Evolutionary conservation across 2,888 invertebrate genomes (phyloP), one percentile per base, ranked within the genome.

Genomic region (Ypsolopha scabrella): DNA sequence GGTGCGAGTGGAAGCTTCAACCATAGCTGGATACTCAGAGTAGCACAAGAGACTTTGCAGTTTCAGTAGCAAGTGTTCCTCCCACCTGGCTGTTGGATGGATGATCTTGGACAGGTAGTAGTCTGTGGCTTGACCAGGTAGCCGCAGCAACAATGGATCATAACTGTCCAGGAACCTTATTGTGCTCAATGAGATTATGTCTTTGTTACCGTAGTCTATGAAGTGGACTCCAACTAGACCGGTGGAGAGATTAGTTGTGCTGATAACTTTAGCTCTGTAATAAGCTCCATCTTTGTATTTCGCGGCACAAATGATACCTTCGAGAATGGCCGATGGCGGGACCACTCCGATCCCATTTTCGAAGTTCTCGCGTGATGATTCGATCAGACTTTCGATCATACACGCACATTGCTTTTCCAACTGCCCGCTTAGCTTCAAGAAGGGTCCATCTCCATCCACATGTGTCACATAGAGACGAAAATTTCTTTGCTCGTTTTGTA

Each of bases 391-490:
- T 64, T 92, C 91, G 47, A 92, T 73, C 65, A 85, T 82, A 51
- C 88, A 67, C 1, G 89, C 87, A 44, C 87, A 72, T 54, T 81
- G 78, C 60, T 89, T 88, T 62, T 91, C 90, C 0, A 87, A 76
- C 72, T 94, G 94, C 35, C 92, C 94, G 83, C 90, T 92, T 65
- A 94, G 82, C 79, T 90, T 91, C 54, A 94, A 74, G 66, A 91
- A 91, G 53, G 89, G 89, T 36, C 91, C 90, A 55, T 91, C 90
- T 50, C 89, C 88, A 64, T 93, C 92, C 56, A 93, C 88, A 76
- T 90, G 89, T 55, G 92, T 93, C 63, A 92, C 88, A 59, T 80
- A 87, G 48, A 90, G 74, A 44, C 72, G 72, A 74, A 83, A 81
- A 64, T 72, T 60, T 64, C 78, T 71, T 58, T 71, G 61, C 55